Percentiles rank a stretch among this genome's conserved stretches.
phyloP scores from a whole-genome alignment of 2,113 vertebrate species.

The Pachycephala philippinensis region DNA sequence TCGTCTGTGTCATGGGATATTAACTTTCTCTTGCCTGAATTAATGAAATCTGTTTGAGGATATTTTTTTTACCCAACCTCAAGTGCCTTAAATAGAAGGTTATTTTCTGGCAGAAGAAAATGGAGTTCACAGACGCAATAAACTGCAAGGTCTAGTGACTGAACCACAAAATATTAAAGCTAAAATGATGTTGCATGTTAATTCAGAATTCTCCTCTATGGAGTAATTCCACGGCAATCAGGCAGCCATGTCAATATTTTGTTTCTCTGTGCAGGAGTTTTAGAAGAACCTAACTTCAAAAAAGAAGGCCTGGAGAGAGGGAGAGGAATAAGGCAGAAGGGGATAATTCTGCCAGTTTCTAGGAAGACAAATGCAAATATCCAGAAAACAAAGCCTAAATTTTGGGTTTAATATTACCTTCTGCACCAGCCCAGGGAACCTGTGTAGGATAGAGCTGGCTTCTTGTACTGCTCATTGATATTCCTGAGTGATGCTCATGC shows the following conservation, averaged over 20 bases:
- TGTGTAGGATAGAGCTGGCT: neutral
- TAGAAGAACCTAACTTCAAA: neutral
- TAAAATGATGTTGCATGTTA: conserved; percentile 39
- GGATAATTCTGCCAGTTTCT: neutral
- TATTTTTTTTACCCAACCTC: conserved; percentile 10
- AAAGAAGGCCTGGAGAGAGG: neutral
- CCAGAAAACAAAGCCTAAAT: neutral
- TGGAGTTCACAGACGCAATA: conserved; percentile 1
- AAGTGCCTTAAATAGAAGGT: conserved; percentile 47
- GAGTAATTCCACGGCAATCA: conserved; percentile 10
- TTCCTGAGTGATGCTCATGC: conserved; percentile 15
- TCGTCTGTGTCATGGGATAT: conserved; percentile 61
- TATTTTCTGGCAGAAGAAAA: conserved; percentile 53
- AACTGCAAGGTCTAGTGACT: conserved; percentile 43
- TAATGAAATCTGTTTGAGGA: conserved; percentile 53
- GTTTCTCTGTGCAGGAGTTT: neutral
- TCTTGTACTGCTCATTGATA: conserved; percentile 24
- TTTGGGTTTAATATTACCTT: neutral
- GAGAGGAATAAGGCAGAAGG: neutral
- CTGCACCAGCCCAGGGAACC: neutral
- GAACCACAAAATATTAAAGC: conserved; percentile 52
- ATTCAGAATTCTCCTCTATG: conserved; percentile 17
- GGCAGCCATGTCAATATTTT: conserved; percentile 13
- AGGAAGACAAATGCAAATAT: neutral
- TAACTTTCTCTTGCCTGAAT: conserved; percentile 63